phyloP scores from a whole-genome alignment of 2,797 vertebrate species.

The Pseudomugil gertrudae region DNA sequence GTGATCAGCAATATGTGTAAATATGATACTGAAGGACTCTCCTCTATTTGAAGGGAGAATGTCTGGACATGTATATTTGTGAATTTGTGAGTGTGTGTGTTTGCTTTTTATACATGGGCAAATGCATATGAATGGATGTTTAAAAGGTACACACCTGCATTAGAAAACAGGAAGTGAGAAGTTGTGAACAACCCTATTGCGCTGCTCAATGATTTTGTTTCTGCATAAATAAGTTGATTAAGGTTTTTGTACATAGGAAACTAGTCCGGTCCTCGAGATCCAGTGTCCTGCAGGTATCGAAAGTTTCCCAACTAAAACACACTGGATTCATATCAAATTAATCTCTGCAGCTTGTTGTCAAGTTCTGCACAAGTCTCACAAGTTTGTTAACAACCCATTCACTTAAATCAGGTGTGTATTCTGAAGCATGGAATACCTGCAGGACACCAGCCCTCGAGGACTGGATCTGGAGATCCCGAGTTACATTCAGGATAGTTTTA shows the following conservation, averaged over 20 bases:
- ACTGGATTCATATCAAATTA: no score
- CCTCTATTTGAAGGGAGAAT: slow-evolving; percentile 17
- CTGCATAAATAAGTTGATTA: neutral
- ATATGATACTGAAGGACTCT: slow-evolving; percentile 47
- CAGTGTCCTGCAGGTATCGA: no score
- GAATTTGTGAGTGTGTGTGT: slow-evolving; percentile 15
- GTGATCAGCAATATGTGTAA: slow-evolving; percentile 66
- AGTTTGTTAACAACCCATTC: no score
- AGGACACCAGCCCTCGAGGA: no score
- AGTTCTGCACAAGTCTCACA: no score
- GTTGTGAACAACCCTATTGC: slow-evolving; percentile 36
- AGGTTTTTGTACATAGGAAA: neutral
- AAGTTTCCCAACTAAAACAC: no score
- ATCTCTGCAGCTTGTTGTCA: no score
- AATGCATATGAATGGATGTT: slow-evolving; percentile 30
- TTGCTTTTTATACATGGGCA: slow-evolving; percentile 2
- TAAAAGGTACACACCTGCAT: slow-evolving; percentile 16
- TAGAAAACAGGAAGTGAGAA: slow-evolving; percentile 51
- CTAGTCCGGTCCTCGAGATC: no score
- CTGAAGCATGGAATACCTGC: no score
- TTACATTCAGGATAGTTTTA: no score
- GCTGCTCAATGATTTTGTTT: slow-evolving; percentile 22
- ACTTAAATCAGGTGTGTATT: no score
- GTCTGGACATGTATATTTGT: neutral
- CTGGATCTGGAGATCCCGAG: no score